Evolutionary conservation across 2,113 vertebrate species (phyloP).

Genomic region (Burhinus oedicnemus): DNA sequence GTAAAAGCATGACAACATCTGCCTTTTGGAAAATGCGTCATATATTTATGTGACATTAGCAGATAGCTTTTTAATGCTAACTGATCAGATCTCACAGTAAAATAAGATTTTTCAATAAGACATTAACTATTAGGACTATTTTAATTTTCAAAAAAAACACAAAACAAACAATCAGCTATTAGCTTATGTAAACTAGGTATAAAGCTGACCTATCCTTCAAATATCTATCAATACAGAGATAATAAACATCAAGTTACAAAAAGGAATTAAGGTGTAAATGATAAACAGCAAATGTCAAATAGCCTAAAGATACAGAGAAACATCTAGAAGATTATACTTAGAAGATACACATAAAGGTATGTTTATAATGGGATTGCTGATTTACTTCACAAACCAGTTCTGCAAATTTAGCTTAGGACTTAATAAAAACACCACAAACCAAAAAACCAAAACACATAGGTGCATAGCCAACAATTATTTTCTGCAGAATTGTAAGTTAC

Average conservation of each 20-base stretch:
- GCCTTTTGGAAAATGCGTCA: not conserved
- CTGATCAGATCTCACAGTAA: not conserved
- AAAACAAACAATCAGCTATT: not conserved
- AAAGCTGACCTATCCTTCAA: not conserved
- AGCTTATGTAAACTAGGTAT: not conserved
- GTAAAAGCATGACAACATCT: not conserved
- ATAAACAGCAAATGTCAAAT: not conserved
- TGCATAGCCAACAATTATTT: not conserved
- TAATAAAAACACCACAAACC: not conserved
- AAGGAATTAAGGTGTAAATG: not conserved
- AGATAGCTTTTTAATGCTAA: not conserved
- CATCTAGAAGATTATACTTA: not conserved
- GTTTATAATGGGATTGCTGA: not conserved
- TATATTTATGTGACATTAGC: not conserved
- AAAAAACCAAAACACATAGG: not conserved
- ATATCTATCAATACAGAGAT: not conserved
- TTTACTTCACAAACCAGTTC: not conserved
- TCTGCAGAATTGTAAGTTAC: not conserved
- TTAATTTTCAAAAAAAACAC: not conserved
- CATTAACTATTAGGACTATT: not conserved
- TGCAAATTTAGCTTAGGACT: not conserved
- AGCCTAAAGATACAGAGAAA: not conserved
- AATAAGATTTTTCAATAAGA: not conserved
- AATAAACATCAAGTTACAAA: not conserved
- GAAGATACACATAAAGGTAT: not conserved